Base-by-base conservation (phyloP, 1,140 invertebrate genomes). In the Drosophila azteca region DNA sequence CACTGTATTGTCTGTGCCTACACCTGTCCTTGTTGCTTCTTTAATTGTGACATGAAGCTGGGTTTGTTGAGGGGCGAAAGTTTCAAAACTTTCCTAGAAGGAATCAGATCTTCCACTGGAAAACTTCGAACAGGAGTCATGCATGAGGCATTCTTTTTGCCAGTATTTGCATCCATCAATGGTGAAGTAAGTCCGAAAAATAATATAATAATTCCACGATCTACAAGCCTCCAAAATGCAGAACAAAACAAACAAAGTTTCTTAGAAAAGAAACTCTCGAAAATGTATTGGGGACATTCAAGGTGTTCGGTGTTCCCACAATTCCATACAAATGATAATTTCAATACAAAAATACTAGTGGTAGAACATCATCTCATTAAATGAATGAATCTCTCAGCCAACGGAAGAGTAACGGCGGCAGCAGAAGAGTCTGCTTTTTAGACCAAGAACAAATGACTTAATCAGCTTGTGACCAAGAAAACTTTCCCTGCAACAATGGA, bases 11-110 rank as follows among this genome's bases (percentile, higher is more conserved):
- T 35, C 13, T 22, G 67, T 51, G 52, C 79, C 79, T 81, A 81
- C 79, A 77, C 50, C 68, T 64, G 79, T 81, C 79, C 79, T 81
- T 81, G 79, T 55, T 67, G 35, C 20, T 13, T 3, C 3, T 39
- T 11, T 39, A 11, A 3, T 11, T 11, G 35, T 39, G 35, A 39
- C 8, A 6, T 7, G 6, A 13, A 31, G 17, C 17, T 20, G n/a
- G n/a, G n/a, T n/a, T n/a, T n/a, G n/a, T n/a, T n/a, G n/a, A n/a
- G n/a, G n/a, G n/a, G n/a, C n/a, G n/a, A n/a, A n/a, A n/a, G n/a
- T n/a, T n/a, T n/a, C n/a, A n/a, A n/a, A n/a, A n/a, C n/a, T n/a
- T n/a, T n/a, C n/a, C n/a, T n/a, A n/a, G 17, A 41, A 29, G 29
- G 1, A 29, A 6, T 29, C 6, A 29, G 26, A 29, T 26, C 24